A percentile compares a stretch with the other conserved stretches of the same genome.
phyloP scores from a whole-genome alignment of 2,113 vertebrate genomes.

The Corythornis cristatus region DNA sequence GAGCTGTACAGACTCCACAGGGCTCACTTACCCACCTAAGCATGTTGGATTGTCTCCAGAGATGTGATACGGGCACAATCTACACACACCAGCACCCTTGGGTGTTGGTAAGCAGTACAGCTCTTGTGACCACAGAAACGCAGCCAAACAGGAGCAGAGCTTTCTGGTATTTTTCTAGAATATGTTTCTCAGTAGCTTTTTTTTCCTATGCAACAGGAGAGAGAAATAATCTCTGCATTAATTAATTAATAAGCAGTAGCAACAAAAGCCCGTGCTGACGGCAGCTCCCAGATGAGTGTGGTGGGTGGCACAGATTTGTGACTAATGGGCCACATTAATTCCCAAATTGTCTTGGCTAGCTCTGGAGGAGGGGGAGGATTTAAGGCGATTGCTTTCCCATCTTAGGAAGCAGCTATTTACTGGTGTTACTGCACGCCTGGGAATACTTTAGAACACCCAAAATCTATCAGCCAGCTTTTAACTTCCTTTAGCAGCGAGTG shows the following conservation, averaged over 20 bases:
- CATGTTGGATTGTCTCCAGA: fast-evolving
- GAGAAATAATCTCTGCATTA: neutral
- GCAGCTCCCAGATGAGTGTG: neutral
- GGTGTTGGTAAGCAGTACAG: fast-evolving
- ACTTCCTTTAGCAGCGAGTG: neutral
- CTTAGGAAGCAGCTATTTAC: neutral
- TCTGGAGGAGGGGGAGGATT: neutral
- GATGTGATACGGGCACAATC: neutral
- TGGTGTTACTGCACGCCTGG: neutral
- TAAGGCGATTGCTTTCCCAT: neutral
- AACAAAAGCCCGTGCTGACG: fast-evolving
- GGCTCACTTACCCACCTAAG: neutral
- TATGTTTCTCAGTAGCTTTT: neutral
- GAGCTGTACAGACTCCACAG: neutral
- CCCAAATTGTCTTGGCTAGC: neutral
- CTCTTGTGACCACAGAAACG: neutral
- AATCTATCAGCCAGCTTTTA: neutral
- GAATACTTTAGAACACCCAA: neutral
- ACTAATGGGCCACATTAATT: neutral
- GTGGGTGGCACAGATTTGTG: neutral
- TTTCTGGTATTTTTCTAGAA: neutral
- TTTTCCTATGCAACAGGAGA: neutral
- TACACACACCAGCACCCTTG: neutral
- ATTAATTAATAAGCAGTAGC: neutral
- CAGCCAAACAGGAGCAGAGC: neutral